A percentile compares a stretch with the other conserved stretches of the same genome.
Conservation (phyloP, 2,888 invertebrate species). For the Galeopsomyia nigrocyanea region DNA sequence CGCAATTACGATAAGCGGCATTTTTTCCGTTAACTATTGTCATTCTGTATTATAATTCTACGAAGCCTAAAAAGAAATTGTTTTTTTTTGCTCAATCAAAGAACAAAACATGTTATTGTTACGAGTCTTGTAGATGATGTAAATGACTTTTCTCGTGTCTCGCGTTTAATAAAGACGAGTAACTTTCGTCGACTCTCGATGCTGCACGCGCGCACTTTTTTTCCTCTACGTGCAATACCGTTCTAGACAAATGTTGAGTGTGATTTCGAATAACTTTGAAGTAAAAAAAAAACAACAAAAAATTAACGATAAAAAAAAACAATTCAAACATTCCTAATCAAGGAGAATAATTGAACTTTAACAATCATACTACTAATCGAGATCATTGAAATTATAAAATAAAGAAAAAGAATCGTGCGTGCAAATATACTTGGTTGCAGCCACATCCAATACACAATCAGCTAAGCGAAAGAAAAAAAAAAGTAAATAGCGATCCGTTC, state of each 20-base stretch:
- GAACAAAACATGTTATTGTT: neutral
- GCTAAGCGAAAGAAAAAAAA: conserved; percentile 18
- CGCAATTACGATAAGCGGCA: neutral
- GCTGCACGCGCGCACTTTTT: conserved; percentile 19
- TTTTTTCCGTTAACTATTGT: conserved; percentile 4
- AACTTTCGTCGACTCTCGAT: conserved; percentile 25
- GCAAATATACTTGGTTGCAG: conserved; percentile 10
- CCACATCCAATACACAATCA: conserved; percentile 35
- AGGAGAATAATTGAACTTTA: conserved; percentile 19
- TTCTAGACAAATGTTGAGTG: conserved; percentile 29
- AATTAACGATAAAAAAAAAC: conserved; percentile 12
- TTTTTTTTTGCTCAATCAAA: neutral
- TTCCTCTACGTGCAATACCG: conserved; percentile 34
- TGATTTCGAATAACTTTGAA: conserved; percentile 31
- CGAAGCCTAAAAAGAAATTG: neutral
- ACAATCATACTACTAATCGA: conserved; percentile 19
- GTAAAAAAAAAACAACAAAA: neutral
- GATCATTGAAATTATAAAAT: conserved; percentile 2
- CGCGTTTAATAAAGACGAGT: conserved; percentile 16
- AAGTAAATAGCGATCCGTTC: conserved; percentile 50
- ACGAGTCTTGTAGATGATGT: conserved; percentile 6
- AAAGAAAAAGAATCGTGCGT: conserved; percentile 26
- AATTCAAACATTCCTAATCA: conserved; percentile 30
- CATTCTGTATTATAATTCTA: conserved; percentile 22
- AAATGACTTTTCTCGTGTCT: conserved; percentile 14